Percentiles rank a stretch among this genome's conserved stretches.
Evolutionary conservation across 2,113 vertebrate species (phyloP).

Genomic region (Amazona vittata): DNA sequence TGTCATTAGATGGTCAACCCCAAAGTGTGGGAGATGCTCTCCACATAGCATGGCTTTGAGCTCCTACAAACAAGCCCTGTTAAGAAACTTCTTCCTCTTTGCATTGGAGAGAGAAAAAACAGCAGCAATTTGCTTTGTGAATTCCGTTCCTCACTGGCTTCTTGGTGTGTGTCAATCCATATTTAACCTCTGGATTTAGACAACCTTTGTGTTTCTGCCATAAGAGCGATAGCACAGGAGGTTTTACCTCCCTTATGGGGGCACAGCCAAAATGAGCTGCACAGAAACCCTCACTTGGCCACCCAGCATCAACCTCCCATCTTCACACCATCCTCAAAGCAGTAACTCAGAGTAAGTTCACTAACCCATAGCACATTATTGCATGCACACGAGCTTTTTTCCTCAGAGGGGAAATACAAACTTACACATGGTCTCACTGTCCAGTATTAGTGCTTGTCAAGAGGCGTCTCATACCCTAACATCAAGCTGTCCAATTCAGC

Average conservation of each 20-base stretch:
- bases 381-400: fast-evolving
- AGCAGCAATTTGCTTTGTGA: neutral
- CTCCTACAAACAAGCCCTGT: neutral
- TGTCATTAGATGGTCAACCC: neutral
- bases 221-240: fast-evolving
- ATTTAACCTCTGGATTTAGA: neutral
- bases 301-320: neutral
- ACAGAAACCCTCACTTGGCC: neutral
- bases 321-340: neutral
- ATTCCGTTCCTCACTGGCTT: neutral
- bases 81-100: fast-evolving
- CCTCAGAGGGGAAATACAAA: fast-evolving
- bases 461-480: fast-evolving
- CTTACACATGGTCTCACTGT: fast-evolving
- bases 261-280: neutral
- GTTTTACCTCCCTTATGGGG: neutral
- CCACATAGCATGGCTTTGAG: neutral
- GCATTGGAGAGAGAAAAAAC: neutral
- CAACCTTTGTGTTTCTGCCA: fast-evolving
- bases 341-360: neutral
- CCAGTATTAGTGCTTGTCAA: fast-evolving
- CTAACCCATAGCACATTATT: fast-evolving
- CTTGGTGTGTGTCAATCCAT: no score
- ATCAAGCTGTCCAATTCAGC: neutral
- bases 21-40: neutral